phyloP scores from a whole-genome alignment of 1,140 invertebrate species.

The Lepidostoma basale region DNA sequence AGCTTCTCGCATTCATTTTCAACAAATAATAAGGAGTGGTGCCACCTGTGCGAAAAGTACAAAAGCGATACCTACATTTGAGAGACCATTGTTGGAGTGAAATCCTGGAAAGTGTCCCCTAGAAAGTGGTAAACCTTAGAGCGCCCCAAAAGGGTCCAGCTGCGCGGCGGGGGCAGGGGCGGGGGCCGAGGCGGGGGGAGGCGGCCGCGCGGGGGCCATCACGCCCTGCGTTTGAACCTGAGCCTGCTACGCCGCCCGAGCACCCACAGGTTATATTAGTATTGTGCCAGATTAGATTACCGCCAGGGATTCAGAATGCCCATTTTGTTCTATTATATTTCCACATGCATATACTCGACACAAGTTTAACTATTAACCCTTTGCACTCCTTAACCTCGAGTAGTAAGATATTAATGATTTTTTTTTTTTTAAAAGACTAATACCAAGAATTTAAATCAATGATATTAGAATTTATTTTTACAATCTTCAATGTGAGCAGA shows the following conservation, averaged over 20 bases:
- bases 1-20: neutral
- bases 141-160: slow-evolving; percentile 61
- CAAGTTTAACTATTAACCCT: no score
- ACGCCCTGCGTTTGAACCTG: slow-evolving; percentile 47
- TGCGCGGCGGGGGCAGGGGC: slow-evolving; percentile 52
- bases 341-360: no score
- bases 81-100: slow-evolving; percentile 35
- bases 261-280: slow-evolving; percentile 29
- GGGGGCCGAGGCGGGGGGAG: slow-evolving; percentile 49
- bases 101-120: slow-evolving; percentile 17
- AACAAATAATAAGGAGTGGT: no score
- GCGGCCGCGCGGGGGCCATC: slow-evolving; percentile 45
- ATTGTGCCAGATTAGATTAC: slow-evolving; percentile 23
- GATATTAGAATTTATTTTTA: no score
- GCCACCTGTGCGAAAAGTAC: neutral
- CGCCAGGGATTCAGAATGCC: neutral
- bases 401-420: no score
- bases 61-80: slow-evolving; percentile 36
- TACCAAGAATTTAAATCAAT: no score
- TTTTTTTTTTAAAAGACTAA: no score
- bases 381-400: no score
- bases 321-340: no score
- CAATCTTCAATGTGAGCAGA: no score
- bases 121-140: slow-evolving; percentile 49
- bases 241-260: slow-evolving; percentile 49